Percentiles rank a stretch among this genome's conserved stretches.
Evolutionary conservation across 2,888 invertebrate species (phyloP).

Genomic region (Leptinotarsa juncta): DNA sequence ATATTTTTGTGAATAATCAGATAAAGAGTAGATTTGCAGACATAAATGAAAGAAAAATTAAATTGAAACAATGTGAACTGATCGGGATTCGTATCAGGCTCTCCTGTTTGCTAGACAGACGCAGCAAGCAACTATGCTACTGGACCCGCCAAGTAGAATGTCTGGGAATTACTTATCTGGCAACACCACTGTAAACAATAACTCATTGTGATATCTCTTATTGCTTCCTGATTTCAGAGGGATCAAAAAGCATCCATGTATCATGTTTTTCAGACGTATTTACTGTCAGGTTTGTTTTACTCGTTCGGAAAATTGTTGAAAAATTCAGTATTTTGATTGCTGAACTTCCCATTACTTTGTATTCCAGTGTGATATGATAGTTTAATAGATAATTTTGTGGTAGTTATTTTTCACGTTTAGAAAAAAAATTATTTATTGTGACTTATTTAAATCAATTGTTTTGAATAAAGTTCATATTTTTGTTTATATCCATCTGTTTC

Average conservation of each 20-base stretch:
- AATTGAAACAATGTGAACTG: too few relatives aligned
- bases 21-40: too few relatives aligned
- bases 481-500: neutral
- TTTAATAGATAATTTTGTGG: neutral
- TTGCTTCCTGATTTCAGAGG: constrained; percentile 12
- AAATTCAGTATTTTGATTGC: neutral
- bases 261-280: neutral
- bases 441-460: constrained; percentile 17
- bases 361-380: constrained; percentile 14
- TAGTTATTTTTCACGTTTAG: neutral
- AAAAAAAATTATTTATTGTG: constrained; percentile 7
- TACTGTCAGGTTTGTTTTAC: constrained; percentile 6
- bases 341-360: constrained; percentile 1
- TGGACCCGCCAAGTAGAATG: too few relatives aligned
- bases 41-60: too few relatives aligned
- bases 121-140: neutral
- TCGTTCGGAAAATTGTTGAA: constrained; percentile 9
- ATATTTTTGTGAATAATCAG: too few relatives aligned
- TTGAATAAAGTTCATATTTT: constrained; percentile 5
- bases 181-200: neutral
- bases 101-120: too few relatives aligned
- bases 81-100: too few relatives aligned
- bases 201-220: constrained; percentile 2
- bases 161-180: neutral
- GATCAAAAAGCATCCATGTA: neutral